Conservation (phyloP, 2,797 vertebrate genomes). For the Heteromormyrus szaboi region DNA sequence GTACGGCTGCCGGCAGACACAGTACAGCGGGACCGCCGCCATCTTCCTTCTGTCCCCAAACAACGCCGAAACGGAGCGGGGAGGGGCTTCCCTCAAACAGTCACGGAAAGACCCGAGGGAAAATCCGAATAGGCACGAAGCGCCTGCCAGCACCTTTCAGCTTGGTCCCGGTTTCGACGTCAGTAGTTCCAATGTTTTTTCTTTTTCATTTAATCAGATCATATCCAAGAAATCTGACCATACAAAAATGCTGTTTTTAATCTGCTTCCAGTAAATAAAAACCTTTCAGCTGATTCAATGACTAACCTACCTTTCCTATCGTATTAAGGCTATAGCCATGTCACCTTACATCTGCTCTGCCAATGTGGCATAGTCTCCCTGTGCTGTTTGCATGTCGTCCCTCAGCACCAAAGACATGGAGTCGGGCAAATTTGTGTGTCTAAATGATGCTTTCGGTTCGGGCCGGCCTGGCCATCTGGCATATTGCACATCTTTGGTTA, state of each 20-base stretch:
- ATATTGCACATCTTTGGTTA: not conserved
- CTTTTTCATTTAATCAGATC: not conserved
- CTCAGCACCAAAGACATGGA: not conserved
- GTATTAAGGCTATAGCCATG: not conserved
- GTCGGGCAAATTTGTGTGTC: not conserved
- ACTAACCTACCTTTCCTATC: not conserved
- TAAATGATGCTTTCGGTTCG: not conserved
- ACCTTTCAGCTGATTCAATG: not conserved
- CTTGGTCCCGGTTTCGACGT: conserved; percentile 49
- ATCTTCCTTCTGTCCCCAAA: conserved; percentile 77
- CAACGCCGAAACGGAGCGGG: conserved; percentile 67
- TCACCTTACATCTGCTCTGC: not conserved
- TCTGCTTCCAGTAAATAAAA: not conserved
- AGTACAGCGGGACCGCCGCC: conserved; percentile 90
- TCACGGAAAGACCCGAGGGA: conserved; percentile 55
- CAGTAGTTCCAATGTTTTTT: conserved; percentile 41
- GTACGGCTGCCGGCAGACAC: conserved; percentile 95
- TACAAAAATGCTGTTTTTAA: not conserved
- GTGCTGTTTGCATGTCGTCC: not conserved
- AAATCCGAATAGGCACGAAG: conserved; percentile 6
- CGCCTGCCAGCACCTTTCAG: conserved; percentile 29
- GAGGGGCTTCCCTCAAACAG: conserved; percentile 52
- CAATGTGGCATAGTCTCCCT: not conserved
- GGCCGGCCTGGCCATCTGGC: not conserved
- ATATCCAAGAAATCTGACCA: not conserved